phyloP scores from a whole-genome alignment of 1,140 invertebrate genomes.

The Drosophila dunni region DNA sequence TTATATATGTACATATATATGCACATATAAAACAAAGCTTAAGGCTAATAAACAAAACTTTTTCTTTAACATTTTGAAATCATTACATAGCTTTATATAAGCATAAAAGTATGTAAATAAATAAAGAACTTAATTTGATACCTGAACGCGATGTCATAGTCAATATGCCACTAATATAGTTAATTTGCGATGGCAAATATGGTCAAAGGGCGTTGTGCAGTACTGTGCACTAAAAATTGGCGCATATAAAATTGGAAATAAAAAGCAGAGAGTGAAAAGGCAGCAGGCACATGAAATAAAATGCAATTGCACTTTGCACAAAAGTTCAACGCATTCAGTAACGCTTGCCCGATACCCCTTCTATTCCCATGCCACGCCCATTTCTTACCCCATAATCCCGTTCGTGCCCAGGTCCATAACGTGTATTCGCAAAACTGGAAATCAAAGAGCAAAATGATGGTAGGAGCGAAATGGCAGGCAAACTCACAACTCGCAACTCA shows the following conservation, averaged over 20 bases:
- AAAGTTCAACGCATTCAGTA: constrained; percentile 81
- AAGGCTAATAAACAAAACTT: too few species aligned
- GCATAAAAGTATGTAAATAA: neutral
- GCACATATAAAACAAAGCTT: too few species aligned
- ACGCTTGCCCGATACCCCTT: constrained; percentile 48
- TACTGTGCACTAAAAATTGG: constrained; percentile 58
- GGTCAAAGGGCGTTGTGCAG: constrained; percentile 43
- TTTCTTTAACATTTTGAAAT: too few species aligned
- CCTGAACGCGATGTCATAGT: neutral
- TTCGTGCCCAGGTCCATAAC: neutral
- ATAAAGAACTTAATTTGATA: neutral
- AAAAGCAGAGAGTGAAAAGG: constrained; percentile 39
- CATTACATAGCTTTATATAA: too few species aligned
- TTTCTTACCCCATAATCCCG: neutral
- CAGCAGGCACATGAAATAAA: constrained; percentile 62
- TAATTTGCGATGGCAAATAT: constrained; percentile 46
- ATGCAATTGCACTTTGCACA: constrained; percentile 83
- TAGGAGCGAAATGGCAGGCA: constrained; percentile 27
- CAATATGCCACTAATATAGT: neutral
- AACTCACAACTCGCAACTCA: constrained; percentile 69
- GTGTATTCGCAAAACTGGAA: constrained; percentile 52
- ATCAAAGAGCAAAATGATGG: constrained; percentile 69
- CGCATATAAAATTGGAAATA: constrained; percentile 63
- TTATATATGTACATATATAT: too few species aligned
- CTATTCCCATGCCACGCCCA: constrained; percentile 9